Evolutionary conservation across 2,113 vertebrate genomes (phyloP).

Genomic region (Ailuropoda melanoleuca): DNA sequence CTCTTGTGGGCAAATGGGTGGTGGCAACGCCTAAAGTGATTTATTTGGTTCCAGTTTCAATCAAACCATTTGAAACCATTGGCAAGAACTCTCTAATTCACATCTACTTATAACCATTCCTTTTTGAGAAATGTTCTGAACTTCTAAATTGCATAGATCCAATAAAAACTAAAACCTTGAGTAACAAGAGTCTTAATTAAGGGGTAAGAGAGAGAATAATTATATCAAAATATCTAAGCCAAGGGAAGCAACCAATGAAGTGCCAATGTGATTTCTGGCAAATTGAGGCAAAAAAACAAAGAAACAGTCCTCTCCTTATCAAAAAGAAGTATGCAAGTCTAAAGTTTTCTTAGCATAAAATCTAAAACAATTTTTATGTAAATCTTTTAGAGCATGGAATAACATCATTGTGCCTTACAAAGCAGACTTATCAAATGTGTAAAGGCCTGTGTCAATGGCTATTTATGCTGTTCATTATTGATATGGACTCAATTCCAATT

Average conservation of each 20-base stretch:
- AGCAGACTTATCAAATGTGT: background rate
- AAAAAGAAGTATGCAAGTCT: background rate
- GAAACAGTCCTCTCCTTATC: background rate
- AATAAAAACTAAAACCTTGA: slow-evolving; percentile 6
- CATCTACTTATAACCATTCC: background rate
- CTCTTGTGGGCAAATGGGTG: background rate
- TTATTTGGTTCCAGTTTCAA: background rate
- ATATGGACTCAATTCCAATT: background rate
- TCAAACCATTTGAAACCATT: background rate
- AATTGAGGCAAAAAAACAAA: background rate
- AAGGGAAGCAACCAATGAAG: background rate
- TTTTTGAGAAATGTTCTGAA: background rate
- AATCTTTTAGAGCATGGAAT: background rate
- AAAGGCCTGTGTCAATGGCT: background rate
- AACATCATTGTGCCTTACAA: background rate
- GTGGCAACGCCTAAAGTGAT: background rate
- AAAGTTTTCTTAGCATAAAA: slow-evolving; percentile 25
- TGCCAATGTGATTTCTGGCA: background rate
- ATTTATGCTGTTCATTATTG: background rate
- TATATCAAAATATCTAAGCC: background rate
- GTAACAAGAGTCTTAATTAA: background rate
- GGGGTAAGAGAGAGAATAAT: background rate
- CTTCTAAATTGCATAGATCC: background rate
- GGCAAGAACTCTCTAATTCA: background rate
- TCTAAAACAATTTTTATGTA: background rate